These are phyloP conservation scores for Gryllus longicercus DNA, from an alignment of 2,888 invertebrate species.

Conservation along the genomic window DNA sequence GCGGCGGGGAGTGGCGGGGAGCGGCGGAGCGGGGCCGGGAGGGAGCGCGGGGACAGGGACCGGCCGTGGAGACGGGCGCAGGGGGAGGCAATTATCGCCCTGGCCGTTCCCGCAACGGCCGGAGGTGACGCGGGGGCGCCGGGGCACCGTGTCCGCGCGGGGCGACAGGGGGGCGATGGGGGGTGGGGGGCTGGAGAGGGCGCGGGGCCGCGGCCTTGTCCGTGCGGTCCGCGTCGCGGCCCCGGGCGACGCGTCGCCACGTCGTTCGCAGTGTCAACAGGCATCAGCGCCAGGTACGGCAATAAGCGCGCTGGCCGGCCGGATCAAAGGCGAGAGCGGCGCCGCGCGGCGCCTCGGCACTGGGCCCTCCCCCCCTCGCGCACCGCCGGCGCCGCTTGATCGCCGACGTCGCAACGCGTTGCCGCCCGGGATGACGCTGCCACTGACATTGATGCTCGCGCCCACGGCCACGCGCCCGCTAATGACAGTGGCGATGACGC, in stretches of 20 bases:
- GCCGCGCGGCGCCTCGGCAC: too few relatives aligned
- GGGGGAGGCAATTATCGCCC: conserved; percentile 17
- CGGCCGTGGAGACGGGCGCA: background rate
- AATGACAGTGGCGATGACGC: too few relatives aligned
- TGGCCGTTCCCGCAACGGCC: background rate
- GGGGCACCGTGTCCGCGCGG: background rate
- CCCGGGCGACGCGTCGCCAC: too few relatives aligned
- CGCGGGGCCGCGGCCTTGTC: background rate
- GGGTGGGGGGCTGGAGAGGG: background rate
- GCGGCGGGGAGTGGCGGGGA: background rate
- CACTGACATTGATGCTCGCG: too few relatives aligned
- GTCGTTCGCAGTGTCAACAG: background rate
- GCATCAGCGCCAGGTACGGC: background rate
- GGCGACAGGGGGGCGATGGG: background rate
- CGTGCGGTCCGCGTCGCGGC: too few relatives aligned
- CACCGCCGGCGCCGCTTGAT: too few relatives aligned
- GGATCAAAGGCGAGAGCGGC: too few relatives aligned
- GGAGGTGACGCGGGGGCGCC: background rate
- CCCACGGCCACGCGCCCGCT: too few relatives aligned
- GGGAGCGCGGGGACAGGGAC: background rate
- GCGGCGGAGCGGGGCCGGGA: background rate
- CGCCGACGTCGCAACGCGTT: too few relatives aligned
- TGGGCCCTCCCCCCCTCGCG: too few relatives aligned
- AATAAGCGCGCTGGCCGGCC: background rate
- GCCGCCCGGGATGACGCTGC: too few relatives aligned